Base-by-base conservation (phyloP, 2,113 vertebrate species). In the Brachionichthys hirsutus region DNA sequence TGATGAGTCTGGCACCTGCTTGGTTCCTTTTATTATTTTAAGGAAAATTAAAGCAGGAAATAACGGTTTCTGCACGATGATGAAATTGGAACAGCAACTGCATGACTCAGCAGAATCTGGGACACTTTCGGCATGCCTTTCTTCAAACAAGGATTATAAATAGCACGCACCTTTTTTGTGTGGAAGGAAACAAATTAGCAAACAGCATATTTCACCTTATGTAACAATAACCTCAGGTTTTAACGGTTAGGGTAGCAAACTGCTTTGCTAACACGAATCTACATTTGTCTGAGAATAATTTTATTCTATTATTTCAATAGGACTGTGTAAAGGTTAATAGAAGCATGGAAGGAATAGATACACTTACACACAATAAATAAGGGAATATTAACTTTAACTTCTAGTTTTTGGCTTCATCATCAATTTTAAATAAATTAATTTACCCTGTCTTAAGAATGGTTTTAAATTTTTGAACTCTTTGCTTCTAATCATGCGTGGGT, bases 71-170 rank as follows among this genome's bases (percentile, higher is more conserved):
- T 55, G 61, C 70, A 67, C 57, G 53, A 79, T 72, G 41, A 67
- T 71, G 69, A 48, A 78, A 80, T 76, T 52, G 9, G 49, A 69
- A 67, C 67, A 68, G 60, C 51, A 22, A 70, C 70, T 43, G 67
- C 53, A 80, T 85, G 87, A 88, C 85, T 87, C 85, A 84, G 81
- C 81, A 59, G 65, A 73, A 85, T 85, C 61, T 85, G 83, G 80
- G 80, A 77, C 74, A 75, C 60, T 68, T 77, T 83, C 69, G 54
- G 71, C 50, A 52, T 70, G 67, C 59, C 12, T 49, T 54, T 73
- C 68, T 43, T 54, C 54, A 72, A 62, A 85, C 53, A 20, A 12
- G 19, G 14, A 1, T 75, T 84, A 85, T 62, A 70, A 85, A 83
- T 86, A 86, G 78, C 52, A 18, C 75, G 61, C 63, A 80, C 80